Evolutionary conservation across 2,888 invertebrate species (phyloP), one percentile per base, ranked within the genome.

Genomic region (Epirrhoe tristata): DNA sequence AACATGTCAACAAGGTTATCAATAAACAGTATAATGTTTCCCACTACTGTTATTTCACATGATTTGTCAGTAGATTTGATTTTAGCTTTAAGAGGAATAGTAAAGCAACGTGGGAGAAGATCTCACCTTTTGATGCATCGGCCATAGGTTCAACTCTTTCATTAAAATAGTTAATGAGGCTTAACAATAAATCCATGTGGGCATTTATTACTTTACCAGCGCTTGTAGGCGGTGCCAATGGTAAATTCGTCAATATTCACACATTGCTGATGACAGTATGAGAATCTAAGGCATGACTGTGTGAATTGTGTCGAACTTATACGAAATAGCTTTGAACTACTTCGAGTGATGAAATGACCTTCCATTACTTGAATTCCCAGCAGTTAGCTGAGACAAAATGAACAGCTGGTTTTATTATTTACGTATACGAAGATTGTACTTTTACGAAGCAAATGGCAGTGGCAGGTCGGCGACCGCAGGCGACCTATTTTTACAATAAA

Each of bases 1-100:
- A 89, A 91, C 84, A 84, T 89, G 89, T 92, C 91, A 90, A 86
- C 89, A 80, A 84, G 85, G 83, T 87, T 87, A 90, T 92, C 89
- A 82, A 88, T 87, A 84, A 76, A 84, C 80, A 81, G 82, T 84
- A 82, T 82, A 81, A 75, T 73, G 77, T 77, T 80, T 78, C 78
- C 79, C 75, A 74, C 77, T 71, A 82, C 80, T 84, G 82, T 84
- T 62, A 50, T 85, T 84, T 83, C 77, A 75, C 78, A 79, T 69
- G 75, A 77, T 73, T 77, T 74, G 76, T 76, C 76, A 77, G 75
- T 77, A 64, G 65, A 75, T 79, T 74, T 70, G 74, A 72, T 73
- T 77, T 78, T 68, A 69, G 63, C 72, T 73, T 70, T 63, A 70
- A 53, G 61, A 59, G 69, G 64, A 63, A 63, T 56, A 17, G 10